Evolutionary conservation across 2,888 invertebrate species (phyloP), one percentile per base, ranked within the genome.

Genomic region (Aleiodes alternator): DNA sequence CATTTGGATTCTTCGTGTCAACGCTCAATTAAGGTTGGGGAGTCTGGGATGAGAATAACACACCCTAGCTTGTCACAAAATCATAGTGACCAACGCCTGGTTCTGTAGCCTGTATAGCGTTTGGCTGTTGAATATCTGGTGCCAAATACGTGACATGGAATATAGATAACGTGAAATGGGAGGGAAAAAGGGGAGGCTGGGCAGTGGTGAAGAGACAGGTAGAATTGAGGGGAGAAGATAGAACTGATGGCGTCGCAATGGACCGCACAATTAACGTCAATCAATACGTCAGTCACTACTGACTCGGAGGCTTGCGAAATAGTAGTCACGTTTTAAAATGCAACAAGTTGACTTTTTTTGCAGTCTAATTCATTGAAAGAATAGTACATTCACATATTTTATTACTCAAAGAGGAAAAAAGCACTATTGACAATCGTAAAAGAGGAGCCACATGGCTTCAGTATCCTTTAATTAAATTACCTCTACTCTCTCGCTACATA

Each of bases 191-290:
- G 23, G 23, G 23, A 23, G 23, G 23, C 23, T 23, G 14, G 16
- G 16, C 16, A 38, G 66, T 29, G 23, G 43, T 5, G 38, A n/a
- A 29, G 51, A n/a, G 51, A 34, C 48, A 16, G 59, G 29, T n/a
- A 12, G 64, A 64, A 7, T 50, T 29, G 50, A 38, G 56, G 34
- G 57, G 23, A 57, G 31, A 57, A 29, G 57, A 29, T 57, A 29
- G 34, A 50, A 29, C 51, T 69, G 71, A 75, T 68, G 71, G 71
- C 70, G 68, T 57, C 75, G 68, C 78, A 68, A 79, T 69, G 43
- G 73, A 56, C 69, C 59, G 51, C 69, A 61, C 79, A 81, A 79
- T 82, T 78, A 80, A 73, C 48, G 78, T 78, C 82, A 79, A 79
- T 81, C 80, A 81, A 78, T 77, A 66, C 66, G 56, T 72, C 75